phyloP scores from a whole-genome alignment of 2,797 vertebrate species.

The Corythornis leucogaster region DNA sequence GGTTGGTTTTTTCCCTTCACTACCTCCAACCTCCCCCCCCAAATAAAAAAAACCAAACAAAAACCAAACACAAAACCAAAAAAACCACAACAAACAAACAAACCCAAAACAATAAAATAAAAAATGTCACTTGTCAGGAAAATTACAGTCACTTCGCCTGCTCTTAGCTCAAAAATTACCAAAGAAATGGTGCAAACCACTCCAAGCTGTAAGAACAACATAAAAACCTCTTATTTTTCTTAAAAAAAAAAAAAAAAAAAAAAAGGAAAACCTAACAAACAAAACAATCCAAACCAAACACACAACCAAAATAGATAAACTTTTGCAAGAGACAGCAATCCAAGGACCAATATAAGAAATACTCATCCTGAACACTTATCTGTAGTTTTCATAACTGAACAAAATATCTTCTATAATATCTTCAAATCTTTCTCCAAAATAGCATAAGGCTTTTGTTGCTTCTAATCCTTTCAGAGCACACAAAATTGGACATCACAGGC shows the following conservation, averaged over 20 bases:
- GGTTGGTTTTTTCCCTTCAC: background rate
- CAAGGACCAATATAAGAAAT: background rate
- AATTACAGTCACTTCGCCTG: background rate
- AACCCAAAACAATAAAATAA: background rate
- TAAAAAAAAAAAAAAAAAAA: background rate
- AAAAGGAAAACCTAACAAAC: background rate
- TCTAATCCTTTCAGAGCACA: constrained; percentile 14
- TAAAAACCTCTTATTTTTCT: background rate
- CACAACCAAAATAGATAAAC: background rate
- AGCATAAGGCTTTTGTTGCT: background rate
- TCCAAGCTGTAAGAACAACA: background rate
- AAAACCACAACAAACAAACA: too few species aligned
- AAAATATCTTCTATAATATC: background rate
- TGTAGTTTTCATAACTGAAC: background rate
- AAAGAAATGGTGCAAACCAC: background rate
- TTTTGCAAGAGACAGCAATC: background rate
- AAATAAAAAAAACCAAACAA: too few species aligned
- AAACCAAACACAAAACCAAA: too few species aligned
- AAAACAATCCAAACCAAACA: background rate
- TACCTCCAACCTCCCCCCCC: too few species aligned
- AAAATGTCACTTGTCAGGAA: background rate
- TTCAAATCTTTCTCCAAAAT: background rate
- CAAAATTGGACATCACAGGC: background rate
- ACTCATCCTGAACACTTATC: background rate
- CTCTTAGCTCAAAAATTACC: background rate